phyloP scores from a whole-genome alignment of 2,113 vertebrate species.

The Caracal caracal region DNA sequence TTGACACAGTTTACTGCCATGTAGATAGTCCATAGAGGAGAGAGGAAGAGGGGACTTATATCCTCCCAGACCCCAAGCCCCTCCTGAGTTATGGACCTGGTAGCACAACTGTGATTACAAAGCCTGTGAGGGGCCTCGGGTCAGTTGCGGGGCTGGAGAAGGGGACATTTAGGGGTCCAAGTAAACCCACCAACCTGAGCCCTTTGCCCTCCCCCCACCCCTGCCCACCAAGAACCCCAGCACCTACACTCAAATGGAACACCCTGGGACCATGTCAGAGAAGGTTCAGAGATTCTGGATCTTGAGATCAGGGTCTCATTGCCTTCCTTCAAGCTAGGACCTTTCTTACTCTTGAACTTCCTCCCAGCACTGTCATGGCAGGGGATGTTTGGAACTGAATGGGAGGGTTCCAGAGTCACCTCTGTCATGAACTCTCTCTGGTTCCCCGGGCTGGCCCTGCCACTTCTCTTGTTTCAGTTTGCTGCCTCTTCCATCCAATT shows the following conservation, averaged over 20 bases:
- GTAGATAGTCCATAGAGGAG: neutral
- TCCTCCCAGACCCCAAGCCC: neutral
- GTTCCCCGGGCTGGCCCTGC: neutral
- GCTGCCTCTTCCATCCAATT: neutral
- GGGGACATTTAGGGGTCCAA: neutral
- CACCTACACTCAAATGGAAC: neutral
- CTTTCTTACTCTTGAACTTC: neutral
- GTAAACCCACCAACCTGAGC: neutral
- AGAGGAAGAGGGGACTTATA: neutral
- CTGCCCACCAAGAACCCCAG: neutral
- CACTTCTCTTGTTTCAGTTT: slow-evolving; percentile 23
- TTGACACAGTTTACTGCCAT: neutral
- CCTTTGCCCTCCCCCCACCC: neutral
- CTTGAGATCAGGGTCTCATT: neutral
- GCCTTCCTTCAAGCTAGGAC: neutral
- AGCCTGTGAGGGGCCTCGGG: neutral
- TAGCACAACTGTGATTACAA: neutral
- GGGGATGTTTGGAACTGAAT: neutral
- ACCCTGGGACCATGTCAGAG: neutral
- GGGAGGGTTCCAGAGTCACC: neutral
- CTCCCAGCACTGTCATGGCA: neutral
- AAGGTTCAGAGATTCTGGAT: neutral
- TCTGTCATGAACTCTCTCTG: neutral
- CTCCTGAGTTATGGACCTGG: neutral
- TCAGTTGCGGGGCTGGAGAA: neutral